Conservation (phyloP, 1,140 invertebrate genomes). For the Heliconius congener region DNA sequence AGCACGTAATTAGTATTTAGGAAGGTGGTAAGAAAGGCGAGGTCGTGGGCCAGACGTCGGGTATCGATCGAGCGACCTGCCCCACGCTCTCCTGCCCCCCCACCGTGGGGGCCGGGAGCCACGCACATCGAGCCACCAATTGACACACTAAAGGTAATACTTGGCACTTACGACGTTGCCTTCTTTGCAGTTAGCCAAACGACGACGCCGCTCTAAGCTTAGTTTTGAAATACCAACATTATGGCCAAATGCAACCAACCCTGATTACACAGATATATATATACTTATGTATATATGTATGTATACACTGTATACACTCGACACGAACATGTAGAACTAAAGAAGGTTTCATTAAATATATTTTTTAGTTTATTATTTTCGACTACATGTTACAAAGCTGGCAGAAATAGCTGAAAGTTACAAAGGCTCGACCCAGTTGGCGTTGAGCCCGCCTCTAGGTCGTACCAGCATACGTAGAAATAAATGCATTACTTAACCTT, state of each 20-base stretch:
- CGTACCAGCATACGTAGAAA: conserved; percentile 56
- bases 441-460: conserved; percentile 64
- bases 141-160: conserved; percentile 81
- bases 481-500: conserved; percentile 62
- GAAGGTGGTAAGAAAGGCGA: conserved; percentile 81
- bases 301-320: not conserved
- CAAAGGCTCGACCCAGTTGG: conserved; percentile 77
- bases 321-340: conserved; percentile 10
- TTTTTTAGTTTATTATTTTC: conserved; percentile 51
- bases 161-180: conserved; percentile 70
- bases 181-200: conserved; percentile 54
- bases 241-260: conserved; percentile 31
- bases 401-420: conserved; percentile 70
- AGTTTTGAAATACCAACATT: conserved; percentile 27
- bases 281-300: conserved; percentile 16
- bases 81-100: conserved; percentile 63
- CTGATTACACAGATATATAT: conserved; percentile 38
- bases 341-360: conserved; percentile 31
- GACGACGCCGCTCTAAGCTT: conserved; percentile 40
- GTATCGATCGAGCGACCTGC: conserved; percentile 78
- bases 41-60: conserved; percentile 78
- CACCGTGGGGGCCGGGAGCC: conserved; percentile 54
- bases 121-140: conserved; percentile 79
- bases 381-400: conserved; percentile 54
- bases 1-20: conserved; percentile 81